Base-by-base conservation (phyloP, 2,797 vertebrate genomes). In the Clarias platycephalus region DNA sequence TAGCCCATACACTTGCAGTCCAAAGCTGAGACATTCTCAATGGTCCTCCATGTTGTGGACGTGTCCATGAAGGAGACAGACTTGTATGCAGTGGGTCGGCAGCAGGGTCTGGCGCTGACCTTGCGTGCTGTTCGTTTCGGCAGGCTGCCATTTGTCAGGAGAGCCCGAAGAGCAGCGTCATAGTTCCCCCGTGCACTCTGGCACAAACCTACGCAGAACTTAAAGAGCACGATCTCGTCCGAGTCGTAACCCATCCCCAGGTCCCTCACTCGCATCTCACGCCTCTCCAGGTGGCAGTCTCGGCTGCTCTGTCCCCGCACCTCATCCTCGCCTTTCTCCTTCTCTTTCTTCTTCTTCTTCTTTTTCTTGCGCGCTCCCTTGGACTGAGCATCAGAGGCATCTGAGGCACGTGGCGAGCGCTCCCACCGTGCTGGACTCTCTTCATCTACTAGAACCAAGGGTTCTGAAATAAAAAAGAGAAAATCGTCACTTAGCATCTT, bases 171-270 rank as follows among this genome's bases (percentile, higher is more conserved):
- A 0, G 96, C 96, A 90, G 97, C 91, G 90, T 99, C 97, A 0
- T 99, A 97, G 87, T 96, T 96, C 75, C 94, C 96, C 84, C 96
- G 95, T 0, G 94, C 92, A 0, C 94, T 93, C 90, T 96, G 95
- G 88, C 98, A 99, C 22, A 96, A 95, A 82, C 98, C 98, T 0
- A 97, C 97, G 82, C 98, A 99, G 90, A 97, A 99, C 92, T 96
- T 97, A 92, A 99, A 99, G 70, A 95, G 95, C 85, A 99, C 95
- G 0, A 96, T 95, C 93, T 99, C 98, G 0, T 98, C 97, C 0
- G 97, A 99, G 89, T 97, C 95, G 55, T 96, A 97, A 34, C 98
- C 97, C 91, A 99, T 94, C 53, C 96, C 97, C 40, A 99, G 94
- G 90, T 97, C 97, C 0, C 95, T 93, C 72, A 99, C 97, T 40